Conservation (phyloP, 2,797 vertebrate genomes). For the Nothura maculosa region DNA sequence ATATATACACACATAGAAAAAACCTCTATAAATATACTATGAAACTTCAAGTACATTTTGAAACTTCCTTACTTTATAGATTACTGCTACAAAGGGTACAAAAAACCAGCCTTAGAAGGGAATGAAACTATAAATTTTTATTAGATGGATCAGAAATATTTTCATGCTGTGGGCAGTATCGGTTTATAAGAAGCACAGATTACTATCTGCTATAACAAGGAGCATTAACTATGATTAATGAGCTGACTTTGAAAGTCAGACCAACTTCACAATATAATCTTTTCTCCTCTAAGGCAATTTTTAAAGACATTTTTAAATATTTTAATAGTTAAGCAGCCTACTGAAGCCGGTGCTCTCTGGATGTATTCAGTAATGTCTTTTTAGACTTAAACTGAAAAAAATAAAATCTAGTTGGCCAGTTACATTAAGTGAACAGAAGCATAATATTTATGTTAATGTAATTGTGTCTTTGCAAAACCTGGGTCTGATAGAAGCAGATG, state of each 20-base stretch:
- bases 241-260: constrained; percentile 68
- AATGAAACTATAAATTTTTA: constrained; percentile 54
- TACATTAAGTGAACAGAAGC: neutral
- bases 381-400: neutral
- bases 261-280: constrained; percentile 34
- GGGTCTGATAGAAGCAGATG: neutral
- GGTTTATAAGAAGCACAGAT: constrained; percentile 46
- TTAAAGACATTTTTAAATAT: constrained; percentile 49
- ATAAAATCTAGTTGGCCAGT: neutral
- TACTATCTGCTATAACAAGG: constrained; percentile 63
- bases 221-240: constrained; percentile 73
- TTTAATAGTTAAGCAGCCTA: constrained; percentile 16
- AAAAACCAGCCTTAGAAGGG: neutral
- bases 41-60: neutral
- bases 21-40: too few species aligned
- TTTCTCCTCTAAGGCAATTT: constrained; percentile 53
- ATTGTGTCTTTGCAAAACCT: neutral
- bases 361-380: neutral
- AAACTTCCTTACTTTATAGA: neutral
- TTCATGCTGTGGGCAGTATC: constrained; percentile 57
- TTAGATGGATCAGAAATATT: constrained; percentile 61
- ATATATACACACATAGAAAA: neutral
- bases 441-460: neutral
- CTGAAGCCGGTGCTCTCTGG: neutral
- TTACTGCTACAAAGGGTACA: neutral